phyloP scores from a whole-genome alignment of 2,797 vertebrate species.

The Neosilurus hyrtlii region DNA sequence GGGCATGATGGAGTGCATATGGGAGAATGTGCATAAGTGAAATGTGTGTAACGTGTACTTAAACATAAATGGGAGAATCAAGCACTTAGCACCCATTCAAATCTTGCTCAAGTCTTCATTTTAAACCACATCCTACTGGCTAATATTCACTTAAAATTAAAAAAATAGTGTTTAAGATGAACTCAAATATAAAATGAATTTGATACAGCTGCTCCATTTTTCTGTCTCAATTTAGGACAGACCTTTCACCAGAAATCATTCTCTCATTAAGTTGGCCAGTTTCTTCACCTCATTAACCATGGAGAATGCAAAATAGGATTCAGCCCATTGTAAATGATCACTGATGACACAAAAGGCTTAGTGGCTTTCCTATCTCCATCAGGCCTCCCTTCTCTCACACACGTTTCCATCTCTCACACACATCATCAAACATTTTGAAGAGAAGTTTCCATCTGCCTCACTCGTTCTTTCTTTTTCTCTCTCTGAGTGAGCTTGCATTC shows the following conservation, averaged over 20 bases:
- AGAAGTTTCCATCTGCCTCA: conserved; percentile 1
- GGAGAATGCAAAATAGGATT: conserved; percentile 35
- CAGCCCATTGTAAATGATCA: conserved; percentile 24
- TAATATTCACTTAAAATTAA: not conserved
- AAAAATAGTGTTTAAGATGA: not conserved
- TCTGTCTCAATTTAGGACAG: conserved; percentile 31
- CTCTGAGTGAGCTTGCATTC: not conserved
- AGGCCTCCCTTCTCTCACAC: conserved; percentile 1
- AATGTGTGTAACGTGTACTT: too few species aligned
- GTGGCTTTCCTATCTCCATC: conserved; percentile 23
- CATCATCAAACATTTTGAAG: conserved; percentile 9
- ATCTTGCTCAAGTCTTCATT: not conserved
- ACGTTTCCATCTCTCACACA: conserved; percentile 14
- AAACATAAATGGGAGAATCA: too few species aligned
- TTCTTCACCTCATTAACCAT: conserved; percentile 34
- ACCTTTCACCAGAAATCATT: conserved; percentile 38
- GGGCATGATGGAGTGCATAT: too few species aligned
- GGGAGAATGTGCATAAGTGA: too few species aligned
- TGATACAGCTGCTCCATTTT: conserved; percentile 31
- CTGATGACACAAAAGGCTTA: conserved; percentile 25
- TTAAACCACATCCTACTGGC: not conserved
- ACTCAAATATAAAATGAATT: conserved; percentile 5
- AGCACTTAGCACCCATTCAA: not conserved
- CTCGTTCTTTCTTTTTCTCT: conserved; percentile 6
- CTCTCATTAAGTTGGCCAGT: conserved; percentile 20